These are phyloP conservation scores for Drosophila kanapiae DNA, from an alignment of 1,140 invertebrate genomes.

Conservation along the genomic window DNA sequence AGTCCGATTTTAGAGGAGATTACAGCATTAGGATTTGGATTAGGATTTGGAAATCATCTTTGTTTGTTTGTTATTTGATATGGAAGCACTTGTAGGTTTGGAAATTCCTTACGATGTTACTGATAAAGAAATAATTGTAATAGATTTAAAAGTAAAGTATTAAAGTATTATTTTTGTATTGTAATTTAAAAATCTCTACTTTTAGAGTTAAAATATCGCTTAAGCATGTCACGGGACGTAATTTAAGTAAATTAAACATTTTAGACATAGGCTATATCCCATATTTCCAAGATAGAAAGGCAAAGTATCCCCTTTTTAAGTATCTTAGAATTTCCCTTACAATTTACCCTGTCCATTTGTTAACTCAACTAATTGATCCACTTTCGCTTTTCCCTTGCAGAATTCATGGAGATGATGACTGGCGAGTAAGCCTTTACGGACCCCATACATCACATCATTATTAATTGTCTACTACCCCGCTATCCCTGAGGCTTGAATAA, in stretches of 20 bases:
- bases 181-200: too few species aligned
- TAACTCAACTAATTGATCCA: conserved; percentile 24
- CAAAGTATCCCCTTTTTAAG: too few species aligned
- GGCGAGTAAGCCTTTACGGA: conserved; percentile 89
- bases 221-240: not conserved
- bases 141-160: not conserved
- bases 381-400: conserved; percentile 87
- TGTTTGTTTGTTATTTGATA: conserved; percentile 7
- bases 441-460: conserved; percentile 14
- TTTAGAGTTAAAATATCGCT: too few species aligned
- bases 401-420: conserved; percentile 99
- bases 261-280: not conserved
- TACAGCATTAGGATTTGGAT: not conserved
- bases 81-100: not conserved
- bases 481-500: conserved; percentile 48
- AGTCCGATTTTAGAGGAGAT: not conserved
- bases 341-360: not conserved
- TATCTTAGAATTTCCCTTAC: not conserved
- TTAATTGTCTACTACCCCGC: conserved; percentile 33
- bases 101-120: not conserved
- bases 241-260: not conserved
- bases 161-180: too few species aligned
- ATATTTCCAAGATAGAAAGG: not conserved
- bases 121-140: not conserved
- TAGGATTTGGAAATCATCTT: not conserved